Base-by-base conservation (phyloP, 1,140 invertebrate genomes). In the Drosophila fuyamai region DNA sequence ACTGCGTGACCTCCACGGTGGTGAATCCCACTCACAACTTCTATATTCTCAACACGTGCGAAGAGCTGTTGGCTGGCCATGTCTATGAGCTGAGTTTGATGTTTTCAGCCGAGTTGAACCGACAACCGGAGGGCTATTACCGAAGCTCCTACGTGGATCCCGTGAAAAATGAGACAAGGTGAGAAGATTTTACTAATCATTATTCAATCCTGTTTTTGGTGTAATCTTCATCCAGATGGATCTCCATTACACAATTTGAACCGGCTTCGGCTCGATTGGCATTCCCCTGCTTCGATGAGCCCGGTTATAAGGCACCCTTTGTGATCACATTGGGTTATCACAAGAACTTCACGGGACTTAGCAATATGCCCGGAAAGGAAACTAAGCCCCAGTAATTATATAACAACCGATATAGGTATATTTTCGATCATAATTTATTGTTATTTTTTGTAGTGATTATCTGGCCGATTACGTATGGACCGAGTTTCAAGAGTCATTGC, bases 251-350 rank as follows among this genome's bases (percentile, higher is more conserved):
- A 0, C 97, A 99, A 85, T 98, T 99, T 89, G 96, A 99, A 91
- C 94, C 97, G 0, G 96, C 95, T 0, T 94, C 96, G 76, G 98
- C 98, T 0, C 94, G 98, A 47, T 94, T 95, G 48, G 97, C 96
- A 0, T 99, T 99, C 91, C 98, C 98, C 0, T 99, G 98, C 92
- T 98, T 99, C 88, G 98, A 99, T 91, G 98, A 99, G 88, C 98
- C 98, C 0, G 94, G 93, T 1, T 95, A 97, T 79, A 99, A 99
- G 90, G 96, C 98, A 0, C 96, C 94, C 2, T 99, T 98, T 82
- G 93, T 93, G n/a, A 94, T 98, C 16, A 95, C 93, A 9, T 92
- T 99, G 16, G 95, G 95, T 0, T 94, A 96, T 62, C 92, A 94
- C 18, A 91, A 93, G 35, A 93, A 94, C 4, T 95, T 95, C 81